Conservation (phyloP, 1,140 invertebrate genomes). For the Nasonia giraulti region DNA sequence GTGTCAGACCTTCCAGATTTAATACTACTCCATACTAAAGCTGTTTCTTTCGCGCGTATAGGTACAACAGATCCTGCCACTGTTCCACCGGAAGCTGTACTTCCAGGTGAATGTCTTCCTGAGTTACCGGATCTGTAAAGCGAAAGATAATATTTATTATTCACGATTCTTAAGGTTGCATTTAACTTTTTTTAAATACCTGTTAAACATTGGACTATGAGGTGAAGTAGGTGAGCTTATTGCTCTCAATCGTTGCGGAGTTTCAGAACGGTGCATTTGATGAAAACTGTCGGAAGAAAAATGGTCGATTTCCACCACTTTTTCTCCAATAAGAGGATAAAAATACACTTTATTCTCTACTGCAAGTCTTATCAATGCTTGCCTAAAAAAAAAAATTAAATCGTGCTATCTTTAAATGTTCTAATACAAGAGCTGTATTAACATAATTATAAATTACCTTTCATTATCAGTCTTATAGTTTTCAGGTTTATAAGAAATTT, state of each 20-base stretch:
- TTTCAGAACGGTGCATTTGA: slow-evolving; percentile 61
- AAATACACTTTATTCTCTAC: slow-evolving; percentile 56
- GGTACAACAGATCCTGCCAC: slow-evolving; percentile 67
- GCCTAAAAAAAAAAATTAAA: slow-evolving; percentile 54
- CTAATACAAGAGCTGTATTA: neutral
- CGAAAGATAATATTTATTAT: neutral
- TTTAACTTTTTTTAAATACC: slow-evolving; percentile 55
- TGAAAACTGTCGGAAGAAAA: slow-evolving; percentile 54
- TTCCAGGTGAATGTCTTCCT: slow-evolving; percentile 68
- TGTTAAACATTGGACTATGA: slow-evolving; percentile 63
- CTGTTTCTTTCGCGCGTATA: slow-evolving; percentile 71
- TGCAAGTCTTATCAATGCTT: slow-evolving; percentile 60
- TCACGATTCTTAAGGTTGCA: neutral
- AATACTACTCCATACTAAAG: slow-evolving; percentile 75
- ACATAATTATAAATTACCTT: slow-evolving; percentile 53
- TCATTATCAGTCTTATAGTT: slow-evolving; percentile 54
- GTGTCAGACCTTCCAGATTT: slow-evolving; percentile 70
- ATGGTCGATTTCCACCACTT: slow-evolving; percentile 50
- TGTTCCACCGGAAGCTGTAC: slow-evolving; percentile 63
- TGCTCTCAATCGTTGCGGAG: slow-evolving; percentile 58
- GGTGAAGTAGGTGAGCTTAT: slow-evolving; percentile 66
- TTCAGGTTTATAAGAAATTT: slow-evolving; percentile 60
- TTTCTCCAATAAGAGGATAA: slow-evolving; percentile 61
- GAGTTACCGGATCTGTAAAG: slow-evolving; percentile 59
- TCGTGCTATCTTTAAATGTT: slow-evolving; percentile 13